Conservation (phyloP, 1,140 invertebrate genomes). For the Dinoponera quadriceps region DNA sequence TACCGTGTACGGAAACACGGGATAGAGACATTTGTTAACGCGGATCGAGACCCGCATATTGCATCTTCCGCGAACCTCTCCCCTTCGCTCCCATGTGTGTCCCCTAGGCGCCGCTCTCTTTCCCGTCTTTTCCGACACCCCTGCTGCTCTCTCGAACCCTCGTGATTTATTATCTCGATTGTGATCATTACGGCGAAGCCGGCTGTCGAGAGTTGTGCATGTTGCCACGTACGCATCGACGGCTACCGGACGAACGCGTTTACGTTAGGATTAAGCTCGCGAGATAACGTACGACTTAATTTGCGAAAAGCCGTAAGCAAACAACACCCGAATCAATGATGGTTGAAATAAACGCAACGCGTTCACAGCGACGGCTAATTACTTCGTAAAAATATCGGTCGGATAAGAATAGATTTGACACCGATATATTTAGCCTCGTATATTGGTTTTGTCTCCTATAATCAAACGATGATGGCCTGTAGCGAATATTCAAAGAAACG, state of each 20-base stretch:
- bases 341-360: not conserved
- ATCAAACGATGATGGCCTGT: not conserved
- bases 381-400: not conserved
- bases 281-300: constrained; percentile 48
- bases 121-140: constrained; percentile 39
- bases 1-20: constrained; percentile 65
- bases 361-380: not conserved
- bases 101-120: constrained; percentile 52
- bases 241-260: constrained; percentile 66
- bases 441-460: not conserved
- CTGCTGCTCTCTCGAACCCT: constrained; percentile 66
- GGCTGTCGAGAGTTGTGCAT: constrained; percentile 71
- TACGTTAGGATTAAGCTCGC: constrained; percentile 67
- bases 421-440: not conserved
- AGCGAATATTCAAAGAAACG: not conserved
- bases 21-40: constrained; percentile 82
- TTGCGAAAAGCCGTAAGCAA: constrained; percentile 19
- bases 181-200: constrained; percentile 80
- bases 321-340: constrained; percentile 1
- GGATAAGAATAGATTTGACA: not conserved
- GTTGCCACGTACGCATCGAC: constrained; percentile 64
- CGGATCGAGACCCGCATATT: constrained; percentile 72
- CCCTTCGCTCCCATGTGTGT: constrained; percentile 41
- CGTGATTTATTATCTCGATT: constrained; percentile 81
- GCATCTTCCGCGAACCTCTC: constrained; percentile 55